Evolutionary conservation across 2,113 vertebrate genomes (phyloP), one percentile per base, ranked within the genome.

Genomic region (Dromas ardeola): DNA sequence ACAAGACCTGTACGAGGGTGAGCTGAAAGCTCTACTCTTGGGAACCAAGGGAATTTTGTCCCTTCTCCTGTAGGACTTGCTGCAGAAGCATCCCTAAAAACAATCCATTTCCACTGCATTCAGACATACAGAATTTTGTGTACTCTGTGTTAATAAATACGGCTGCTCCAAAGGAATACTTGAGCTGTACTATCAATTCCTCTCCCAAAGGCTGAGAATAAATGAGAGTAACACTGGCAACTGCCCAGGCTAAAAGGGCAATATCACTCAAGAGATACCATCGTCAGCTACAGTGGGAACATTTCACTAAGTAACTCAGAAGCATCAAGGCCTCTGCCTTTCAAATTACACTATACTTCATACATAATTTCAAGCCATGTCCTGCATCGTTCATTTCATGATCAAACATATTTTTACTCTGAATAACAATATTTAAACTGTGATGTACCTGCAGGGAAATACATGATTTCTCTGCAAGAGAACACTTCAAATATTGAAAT

Each of bases 401-500:
- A 97, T 82, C 18, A 13, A 95, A 88, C 94, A 65, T 79, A 86
- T 73, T 93, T 91, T 95, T 91, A 59, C 32, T 97, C 80, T 95
- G 97, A 87, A 94, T 96, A 90, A 93, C 53, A 78, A 86, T 83
- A 95, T 81, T 90, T 96, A 96, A 95, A 72, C 49, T 62, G 40
- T 83, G 79, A 85, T 76, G 86, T 86, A 95, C 72, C 70, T 93
- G 96, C 85, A 96, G 88, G 86, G 86, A 94, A 97, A 96, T 82
- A 81, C 45, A 88, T 19, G 42, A 89, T 87, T 95, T 81, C 47
- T 86, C 70, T 81, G 43, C 47, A 52, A 93, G 42, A 62, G 34
- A 97, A 84, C n/a, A 65, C 42, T 94, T 93, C 86, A 89, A 55
- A 95, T 59, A 90, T 11, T 95, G 72, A 94, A 97, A 95, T 55